These are phyloP conservation scores for Aphrophora alni DNA, from an alignment of 2,888 invertebrate species.

Conservation along the genomic window DNA sequence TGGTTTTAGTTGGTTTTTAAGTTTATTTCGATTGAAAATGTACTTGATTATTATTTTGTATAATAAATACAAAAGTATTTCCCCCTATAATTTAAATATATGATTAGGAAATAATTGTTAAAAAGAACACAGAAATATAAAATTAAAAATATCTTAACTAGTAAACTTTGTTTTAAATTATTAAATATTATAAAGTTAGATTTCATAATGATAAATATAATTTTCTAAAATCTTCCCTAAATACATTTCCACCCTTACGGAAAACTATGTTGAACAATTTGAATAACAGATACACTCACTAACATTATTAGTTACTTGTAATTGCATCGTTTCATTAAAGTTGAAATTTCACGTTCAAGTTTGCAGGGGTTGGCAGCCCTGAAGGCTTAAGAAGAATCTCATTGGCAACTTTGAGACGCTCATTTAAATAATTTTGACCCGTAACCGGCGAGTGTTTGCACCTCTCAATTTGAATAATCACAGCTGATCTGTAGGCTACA, in stretches of 20 bases:
- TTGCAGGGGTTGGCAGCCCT: not conserved
- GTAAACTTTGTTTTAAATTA: no score
- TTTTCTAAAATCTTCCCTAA: no score
- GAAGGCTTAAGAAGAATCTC: not conserved
- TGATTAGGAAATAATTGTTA: no score
- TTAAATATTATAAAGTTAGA: no score
- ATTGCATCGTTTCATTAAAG: not conserved
- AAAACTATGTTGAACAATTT: not conserved
- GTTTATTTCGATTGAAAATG: no score
- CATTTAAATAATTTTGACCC: not conserved
- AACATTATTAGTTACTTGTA: not conserved
- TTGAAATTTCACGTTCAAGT: not conserved
- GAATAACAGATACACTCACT: not conserved
- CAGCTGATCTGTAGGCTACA: slow-evolving; percentile 2
- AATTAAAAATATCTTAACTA: no score
- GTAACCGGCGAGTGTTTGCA: slow-evolving; percentile 1
- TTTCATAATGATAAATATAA: no score
- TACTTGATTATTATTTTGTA: no score
- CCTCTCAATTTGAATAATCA: not conserved
- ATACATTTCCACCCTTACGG: not conserved
- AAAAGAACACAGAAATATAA: no score
- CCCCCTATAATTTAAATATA: no score
- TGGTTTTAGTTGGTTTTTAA: no score
- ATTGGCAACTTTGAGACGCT: not conserved
- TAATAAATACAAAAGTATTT: no score